A percentile compares a stretch with the other conserved stretches of the same genome.
These are phyloP conservation scores for Lineus longissimus DNA, from an alignment of 1,140 invertebrate species.

Conservation along the genomic window DNA sequence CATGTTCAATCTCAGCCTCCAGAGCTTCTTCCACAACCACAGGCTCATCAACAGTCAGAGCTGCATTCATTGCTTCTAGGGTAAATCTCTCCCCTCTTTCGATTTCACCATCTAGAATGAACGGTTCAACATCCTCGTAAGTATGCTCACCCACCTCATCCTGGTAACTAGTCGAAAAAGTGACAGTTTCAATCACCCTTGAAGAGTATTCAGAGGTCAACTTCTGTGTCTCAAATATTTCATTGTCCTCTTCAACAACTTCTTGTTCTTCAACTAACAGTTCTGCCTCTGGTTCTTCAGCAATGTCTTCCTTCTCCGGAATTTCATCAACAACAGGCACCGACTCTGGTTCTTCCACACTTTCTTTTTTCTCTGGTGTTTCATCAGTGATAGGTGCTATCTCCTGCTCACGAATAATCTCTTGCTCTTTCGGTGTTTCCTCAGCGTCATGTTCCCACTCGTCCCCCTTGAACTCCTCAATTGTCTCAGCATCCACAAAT, in stretches of 20 bases:
- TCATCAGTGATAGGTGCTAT: constrained; percentile 4
- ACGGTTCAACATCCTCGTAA: constrained; percentile 13
- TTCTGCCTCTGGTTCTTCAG: constrained; percentile 19
- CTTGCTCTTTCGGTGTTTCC: constrained; percentile 12
- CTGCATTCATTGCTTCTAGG: background rate
- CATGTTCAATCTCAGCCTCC: constrained; percentile 17
- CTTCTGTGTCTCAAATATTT: constrained; percentile 18
- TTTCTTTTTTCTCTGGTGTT: constrained; percentile 16
- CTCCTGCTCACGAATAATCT: constrained; percentile 24
- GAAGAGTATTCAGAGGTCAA: too few species aligned
- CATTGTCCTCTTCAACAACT: constrained; percentile 21
- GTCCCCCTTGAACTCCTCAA: too few species aligned
- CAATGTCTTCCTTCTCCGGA: constrained; percentile 21
- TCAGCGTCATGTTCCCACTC: too few species aligned
- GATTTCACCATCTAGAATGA: background rate
- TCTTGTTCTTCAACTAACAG: constrained; percentile 14
- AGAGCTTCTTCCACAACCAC: constrained; percentile 13
- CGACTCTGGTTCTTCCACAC: constrained; percentile 18
- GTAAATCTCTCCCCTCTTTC: background rate
- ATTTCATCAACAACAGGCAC: too few species aligned
- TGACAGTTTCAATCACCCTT: too few species aligned
- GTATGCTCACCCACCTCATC: background rate
- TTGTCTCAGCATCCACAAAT: too few species aligned
- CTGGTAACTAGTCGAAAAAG: too few species aligned
- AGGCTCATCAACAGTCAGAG: background rate